Conservation (phyloP, 1,140 invertebrate species). For the Zaprionus vittiger region DNA sequence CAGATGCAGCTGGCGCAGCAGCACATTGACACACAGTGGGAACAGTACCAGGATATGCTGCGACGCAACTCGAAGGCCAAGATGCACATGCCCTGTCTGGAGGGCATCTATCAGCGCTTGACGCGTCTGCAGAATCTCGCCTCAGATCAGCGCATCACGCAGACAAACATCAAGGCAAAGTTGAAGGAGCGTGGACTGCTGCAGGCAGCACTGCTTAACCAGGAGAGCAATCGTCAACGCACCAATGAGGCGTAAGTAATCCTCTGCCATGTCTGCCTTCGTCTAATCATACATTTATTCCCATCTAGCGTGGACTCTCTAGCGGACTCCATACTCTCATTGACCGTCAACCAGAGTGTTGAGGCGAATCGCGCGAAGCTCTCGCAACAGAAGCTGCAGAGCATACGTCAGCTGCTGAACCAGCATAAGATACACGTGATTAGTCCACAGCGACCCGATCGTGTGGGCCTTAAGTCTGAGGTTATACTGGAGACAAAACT, state of each 20-base stretch:
- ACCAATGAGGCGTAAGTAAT: conserved; percentile 59
- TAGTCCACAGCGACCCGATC: conserved; percentile 77
- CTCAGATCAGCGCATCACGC: conserved; percentile 84
- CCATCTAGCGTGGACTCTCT: conserved; percentile 64
- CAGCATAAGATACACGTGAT: conserved; percentile 68
- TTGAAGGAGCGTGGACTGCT: conserved; percentile 69
- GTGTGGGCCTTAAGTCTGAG: conserved; percentile 78
- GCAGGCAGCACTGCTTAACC: conserved; percentile 46
- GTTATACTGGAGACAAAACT: conserved; percentile 76
- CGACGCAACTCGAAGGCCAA: conserved; percentile 84
- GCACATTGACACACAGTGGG: conserved; percentile 87
- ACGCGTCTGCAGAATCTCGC: conserved; percentile 87
- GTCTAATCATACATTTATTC: background rate
- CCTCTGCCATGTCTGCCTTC: too few species aligned
- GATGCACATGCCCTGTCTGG: conserved; percentile 86
- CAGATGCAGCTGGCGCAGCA: conserved; percentile 86
- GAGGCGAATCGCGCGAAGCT: conserved; percentile 62
- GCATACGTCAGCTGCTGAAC: conserved; percentile 55
- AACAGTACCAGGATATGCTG: conserved; percentile 85
- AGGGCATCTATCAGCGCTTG: conserved; percentile 88
- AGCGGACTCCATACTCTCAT: conserved; percentile 76
- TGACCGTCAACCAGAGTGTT: conserved; percentile 66
- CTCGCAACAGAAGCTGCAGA: conserved; percentile 55
- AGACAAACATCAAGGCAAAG: conserved; percentile 84
- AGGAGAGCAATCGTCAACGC: conserved; percentile 58